phyloP scores from a whole-genome alignment of 2,113 vertebrate genomes.

The Cyanistes caeruleus region DNA sequence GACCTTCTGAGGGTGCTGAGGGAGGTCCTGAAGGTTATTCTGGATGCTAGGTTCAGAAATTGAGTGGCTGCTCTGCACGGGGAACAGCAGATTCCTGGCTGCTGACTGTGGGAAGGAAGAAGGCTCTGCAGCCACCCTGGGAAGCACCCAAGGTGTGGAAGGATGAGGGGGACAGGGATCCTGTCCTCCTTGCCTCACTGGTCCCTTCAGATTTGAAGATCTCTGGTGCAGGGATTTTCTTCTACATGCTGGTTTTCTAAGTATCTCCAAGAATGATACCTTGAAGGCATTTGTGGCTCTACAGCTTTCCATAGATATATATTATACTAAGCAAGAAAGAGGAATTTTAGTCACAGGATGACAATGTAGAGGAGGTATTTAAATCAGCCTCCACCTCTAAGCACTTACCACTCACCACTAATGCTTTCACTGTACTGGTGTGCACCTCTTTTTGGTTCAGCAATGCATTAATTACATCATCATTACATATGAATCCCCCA shows the following conservation, averaged over 20 bases:
- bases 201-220: neutral
- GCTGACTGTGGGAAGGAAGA: neutral
- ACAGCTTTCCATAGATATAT: neutral
- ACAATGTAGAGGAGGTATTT: neutral
- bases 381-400: neutral
- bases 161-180: neutral
- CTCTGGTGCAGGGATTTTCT: neutral
- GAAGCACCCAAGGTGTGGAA: neutral
- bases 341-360: neutral
- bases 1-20: neutral
- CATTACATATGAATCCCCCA: neutral
- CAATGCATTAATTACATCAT: fast-evolving
- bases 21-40: neutral
- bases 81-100: neutral
- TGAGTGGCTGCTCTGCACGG: fast-evolving
- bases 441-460: neutral
- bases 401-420: neutral
- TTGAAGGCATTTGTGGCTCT: neutral
- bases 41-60: neutral
- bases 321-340: neutral
- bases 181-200: neutral
- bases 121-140: neutral
- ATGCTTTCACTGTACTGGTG: neutral
- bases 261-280: neutral
- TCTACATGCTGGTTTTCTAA: neutral